These are phyloP conservation scores for Heterodera carotae DNA, from an alignment of 1,140 invertebrate genomes.

Conservation along the genomic window DNA sequence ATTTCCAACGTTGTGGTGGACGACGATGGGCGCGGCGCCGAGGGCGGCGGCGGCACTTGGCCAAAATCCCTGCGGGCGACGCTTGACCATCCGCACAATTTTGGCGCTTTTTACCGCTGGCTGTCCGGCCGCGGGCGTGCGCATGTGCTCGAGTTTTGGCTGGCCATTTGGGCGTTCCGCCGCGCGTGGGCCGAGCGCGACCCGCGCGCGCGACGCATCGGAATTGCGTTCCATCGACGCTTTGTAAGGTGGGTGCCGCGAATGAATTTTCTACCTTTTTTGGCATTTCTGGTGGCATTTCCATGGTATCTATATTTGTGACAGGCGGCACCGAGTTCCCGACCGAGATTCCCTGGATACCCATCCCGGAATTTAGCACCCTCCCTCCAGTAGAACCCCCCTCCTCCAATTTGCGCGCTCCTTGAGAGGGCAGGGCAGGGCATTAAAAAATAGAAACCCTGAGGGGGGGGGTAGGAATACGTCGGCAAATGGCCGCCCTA, in stretches of 20 bases:
- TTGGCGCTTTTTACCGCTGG: neutral
- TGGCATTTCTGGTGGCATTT: neutral
- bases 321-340: too few relatives aligned
- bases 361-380: too few relatives aligned
- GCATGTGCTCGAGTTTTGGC: constrained; percentile 1
- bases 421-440: too few relatives aligned
- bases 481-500: too few relatives aligned
- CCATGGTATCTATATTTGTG: too few relatives aligned
- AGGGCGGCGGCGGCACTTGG: neutral
- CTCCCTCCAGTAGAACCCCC: too few relatives aligned
- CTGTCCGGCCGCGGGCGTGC: neutral
- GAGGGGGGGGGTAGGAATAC: too few relatives aligned
- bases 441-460: too few relatives aligned
- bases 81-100: neutral
- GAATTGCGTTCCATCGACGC: constrained; percentile 2
- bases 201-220: neutral
- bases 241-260: constrained; percentile 2
- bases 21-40: neutral
- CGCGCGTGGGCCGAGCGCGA: neutral
- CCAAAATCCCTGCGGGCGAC: constrained; percentile 1
- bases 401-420: too few relatives aligned
- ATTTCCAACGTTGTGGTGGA: too few relatives aligned
- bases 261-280: too few relatives aligned
- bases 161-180: constrained; percentile 6
- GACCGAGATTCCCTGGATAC: too few relatives aligned